Evolutionary conservation across 2,888 invertebrate species (phyloP).

Genomic region (Aelia acuminata): DNA sequence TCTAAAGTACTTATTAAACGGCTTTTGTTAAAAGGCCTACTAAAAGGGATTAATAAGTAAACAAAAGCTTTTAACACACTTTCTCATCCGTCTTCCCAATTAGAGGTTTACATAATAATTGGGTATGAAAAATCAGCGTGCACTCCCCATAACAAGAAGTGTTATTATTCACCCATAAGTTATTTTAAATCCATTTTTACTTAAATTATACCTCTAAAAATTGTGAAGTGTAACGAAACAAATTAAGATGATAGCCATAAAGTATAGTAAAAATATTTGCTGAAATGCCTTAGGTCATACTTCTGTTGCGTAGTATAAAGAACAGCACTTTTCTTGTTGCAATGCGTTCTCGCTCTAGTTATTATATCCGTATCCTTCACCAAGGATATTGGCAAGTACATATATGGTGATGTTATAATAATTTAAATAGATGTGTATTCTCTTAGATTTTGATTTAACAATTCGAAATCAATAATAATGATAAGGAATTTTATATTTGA

Average conservation of each 20-base stretch:
- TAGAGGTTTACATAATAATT: neutral
- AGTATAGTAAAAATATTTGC: too few relatives aligned
- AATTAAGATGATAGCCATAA: too few relatives aligned
- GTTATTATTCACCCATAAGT: neutral
- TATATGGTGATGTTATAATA: neutral
- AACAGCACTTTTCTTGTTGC: neutral
- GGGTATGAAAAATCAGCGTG: neutral
- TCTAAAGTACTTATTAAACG: too few relatives aligned
- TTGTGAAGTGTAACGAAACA: too few relatives aligned
- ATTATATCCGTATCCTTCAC: neutral
- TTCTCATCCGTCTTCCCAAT: constrained; percentile 37
- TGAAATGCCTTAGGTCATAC: too few relatives aligned
- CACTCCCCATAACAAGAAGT: neutral
- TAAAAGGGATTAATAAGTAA: neutral
- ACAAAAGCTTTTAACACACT: constrained; percentile 34
- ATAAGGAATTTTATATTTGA: too few relatives aligned
- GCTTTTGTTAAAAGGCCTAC: neutral
- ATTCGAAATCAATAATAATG: too few relatives aligned
- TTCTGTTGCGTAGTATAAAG: too few relatives aligned
- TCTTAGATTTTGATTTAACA: too few relatives aligned
- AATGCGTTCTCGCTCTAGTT: neutral
- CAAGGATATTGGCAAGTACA: neutral
- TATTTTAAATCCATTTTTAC: neutral
- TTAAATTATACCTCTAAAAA: neutral
- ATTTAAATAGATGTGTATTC: too few relatives aligned